phyloP scores from a whole-genome alignment of 2,113 vertebrate species.

The Fregetta grallaria region DNA sequence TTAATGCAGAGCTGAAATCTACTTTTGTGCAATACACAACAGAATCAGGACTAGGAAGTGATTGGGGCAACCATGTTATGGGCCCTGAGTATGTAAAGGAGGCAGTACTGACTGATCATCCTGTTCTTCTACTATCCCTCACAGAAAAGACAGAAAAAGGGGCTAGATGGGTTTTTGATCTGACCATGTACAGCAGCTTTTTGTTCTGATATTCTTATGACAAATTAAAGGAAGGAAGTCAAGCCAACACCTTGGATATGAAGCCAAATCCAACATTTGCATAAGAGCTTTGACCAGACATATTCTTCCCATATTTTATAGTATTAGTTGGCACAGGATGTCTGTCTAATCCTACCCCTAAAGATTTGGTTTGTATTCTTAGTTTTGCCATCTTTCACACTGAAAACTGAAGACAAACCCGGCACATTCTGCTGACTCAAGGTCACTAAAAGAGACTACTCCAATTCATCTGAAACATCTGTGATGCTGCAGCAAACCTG shows the following conservation, averaged over 20 bases:
- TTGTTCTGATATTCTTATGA: neutral
- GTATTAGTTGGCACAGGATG: neutral
- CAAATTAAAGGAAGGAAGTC: neutral
- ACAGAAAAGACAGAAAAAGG: neutral
- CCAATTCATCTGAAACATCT: neutral
- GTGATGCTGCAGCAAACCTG: neutral
- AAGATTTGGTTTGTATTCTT: neutral
- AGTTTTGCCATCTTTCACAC: neutral
- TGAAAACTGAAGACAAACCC: neutral
- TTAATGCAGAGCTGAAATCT: neutral
- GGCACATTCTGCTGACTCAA: neutral
- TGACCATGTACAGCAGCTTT: neutral
- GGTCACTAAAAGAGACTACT: neutral
- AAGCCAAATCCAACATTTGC: neutral
- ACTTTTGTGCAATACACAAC: neutral
- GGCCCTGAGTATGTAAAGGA: neutral
- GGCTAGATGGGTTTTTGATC: neutral
- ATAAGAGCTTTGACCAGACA: neutral
- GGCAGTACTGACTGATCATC: neutral
- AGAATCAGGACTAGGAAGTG: neutral
- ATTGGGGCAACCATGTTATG: neutral
- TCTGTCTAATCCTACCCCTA: neutral
- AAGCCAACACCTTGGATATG: neutral
- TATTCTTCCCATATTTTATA: neutral
- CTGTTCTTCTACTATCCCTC: neutral